Percentiles rank a stretch among this genome's conserved stretches.
phyloP scores from a whole-genome alignment of 2,888 invertebrate genomes.

The Cerceris rybyensis region DNA sequence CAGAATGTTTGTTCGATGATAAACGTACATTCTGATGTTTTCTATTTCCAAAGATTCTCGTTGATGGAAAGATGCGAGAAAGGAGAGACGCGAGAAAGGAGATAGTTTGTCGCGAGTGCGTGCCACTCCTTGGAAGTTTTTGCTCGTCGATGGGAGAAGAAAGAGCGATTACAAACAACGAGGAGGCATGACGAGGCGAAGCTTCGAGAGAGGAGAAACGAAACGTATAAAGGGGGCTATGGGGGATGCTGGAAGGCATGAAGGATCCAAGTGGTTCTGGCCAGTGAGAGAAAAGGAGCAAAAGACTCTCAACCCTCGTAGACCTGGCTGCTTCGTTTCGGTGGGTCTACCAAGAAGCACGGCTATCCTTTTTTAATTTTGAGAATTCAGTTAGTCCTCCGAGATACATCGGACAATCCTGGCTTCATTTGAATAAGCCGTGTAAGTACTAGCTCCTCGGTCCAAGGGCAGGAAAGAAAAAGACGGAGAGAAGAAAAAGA shows the following conservation, averaged over 20 bases:
- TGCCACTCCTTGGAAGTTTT: conserved; percentile 38
- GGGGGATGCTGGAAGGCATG: conserved; percentile 4
- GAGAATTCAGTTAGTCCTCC: conserved; percentile 76
- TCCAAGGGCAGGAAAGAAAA: conserved; percentile 45
- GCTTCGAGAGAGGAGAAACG: conserved; percentile 42
- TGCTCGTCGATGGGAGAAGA: conserved; percentile 23
- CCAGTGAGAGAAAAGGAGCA: conserved; percentile 45
- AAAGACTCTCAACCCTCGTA: conserved; percentile 20
- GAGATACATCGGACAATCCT: conserved; percentile 77
- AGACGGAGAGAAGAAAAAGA: conserved; percentile 36
- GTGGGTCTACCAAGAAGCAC: conserved; percentile 25
- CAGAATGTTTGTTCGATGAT: neutral
- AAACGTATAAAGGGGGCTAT: neutral
- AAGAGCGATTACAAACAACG: conserved; percentile 49
- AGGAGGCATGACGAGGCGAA: conserved; percentile 60
- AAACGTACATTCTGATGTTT: neutral
- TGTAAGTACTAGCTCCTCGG: conserved; percentile 75
- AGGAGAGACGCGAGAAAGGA: neutral
- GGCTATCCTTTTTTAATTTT: conserved; percentile 76
- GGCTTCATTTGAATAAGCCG: conserved; percentile 79
- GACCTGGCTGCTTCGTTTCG: conserved; percentile 45
- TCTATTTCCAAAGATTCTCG: too few relatives aligned
- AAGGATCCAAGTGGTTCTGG: conserved; percentile 26
- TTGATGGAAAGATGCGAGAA: neutral
- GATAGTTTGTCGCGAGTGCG: conserved; percentile 33